These are phyloP conservation scores for Melanotaenia duboulayi DNA, from an alignment of 2,113 vertebrate species.

Conservation along the genomic window DNA sequence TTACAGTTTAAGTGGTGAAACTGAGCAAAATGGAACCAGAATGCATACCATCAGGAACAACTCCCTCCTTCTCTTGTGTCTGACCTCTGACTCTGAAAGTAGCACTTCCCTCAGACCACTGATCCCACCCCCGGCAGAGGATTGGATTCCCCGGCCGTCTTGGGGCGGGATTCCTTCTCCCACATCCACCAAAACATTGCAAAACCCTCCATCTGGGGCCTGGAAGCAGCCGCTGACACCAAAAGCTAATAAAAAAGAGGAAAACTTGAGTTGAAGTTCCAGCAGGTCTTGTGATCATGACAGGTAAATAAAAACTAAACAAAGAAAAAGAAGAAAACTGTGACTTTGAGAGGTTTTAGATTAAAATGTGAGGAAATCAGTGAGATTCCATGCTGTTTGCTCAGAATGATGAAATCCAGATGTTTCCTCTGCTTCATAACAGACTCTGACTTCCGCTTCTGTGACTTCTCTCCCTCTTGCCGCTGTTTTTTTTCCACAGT, in stretches of 20 bases:
- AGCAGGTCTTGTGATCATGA: conserved; percentile 8
- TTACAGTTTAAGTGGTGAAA: no score
- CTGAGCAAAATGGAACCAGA: no score
- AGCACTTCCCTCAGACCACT: background rate
- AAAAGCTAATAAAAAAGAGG: no score
- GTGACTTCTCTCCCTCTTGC: background rate
- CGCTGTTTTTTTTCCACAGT: background rate
- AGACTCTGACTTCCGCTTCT: background rate
- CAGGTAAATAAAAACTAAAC: conserved; percentile 39
- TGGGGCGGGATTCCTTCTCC: conserved; percentile 29
- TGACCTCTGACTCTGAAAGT: background rate
- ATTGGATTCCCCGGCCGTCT: background rate
- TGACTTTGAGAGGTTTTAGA: background rate
- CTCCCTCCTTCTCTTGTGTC: no score
- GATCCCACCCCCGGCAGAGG: background rate
- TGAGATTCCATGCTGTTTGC: background rate
- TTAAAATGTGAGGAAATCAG: no score
- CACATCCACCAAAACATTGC: conserved; percentile 9
- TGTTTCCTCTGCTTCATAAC: conserved; percentile 1
- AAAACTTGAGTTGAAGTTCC: no score
- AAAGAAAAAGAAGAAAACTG: background rate
- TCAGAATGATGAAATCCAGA: conserved; percentile 41
- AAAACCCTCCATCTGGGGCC: background rate
- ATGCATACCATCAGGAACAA: no score
- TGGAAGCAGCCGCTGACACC: background rate